These are phyloP conservation scores for Rhinolophus ferrumequinum DNA, from an alignment of 2,113 vertebrate species.

Conservation along the genomic window DNA sequence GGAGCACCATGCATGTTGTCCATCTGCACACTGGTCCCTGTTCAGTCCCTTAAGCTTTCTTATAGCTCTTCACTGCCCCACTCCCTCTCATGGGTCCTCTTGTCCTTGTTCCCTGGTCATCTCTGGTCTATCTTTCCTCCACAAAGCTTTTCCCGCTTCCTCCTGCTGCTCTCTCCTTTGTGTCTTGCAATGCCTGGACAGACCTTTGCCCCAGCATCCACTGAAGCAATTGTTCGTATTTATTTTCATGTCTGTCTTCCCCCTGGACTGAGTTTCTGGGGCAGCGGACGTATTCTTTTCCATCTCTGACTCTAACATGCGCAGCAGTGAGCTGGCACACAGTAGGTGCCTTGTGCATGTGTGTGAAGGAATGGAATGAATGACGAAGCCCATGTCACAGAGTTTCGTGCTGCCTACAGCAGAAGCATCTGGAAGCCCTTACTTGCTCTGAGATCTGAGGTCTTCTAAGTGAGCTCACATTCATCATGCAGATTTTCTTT, in stretches of 20 bases:
- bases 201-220: neutral
- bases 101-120: neutral
- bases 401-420: constrained; percentile 65
- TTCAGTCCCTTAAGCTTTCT: neutral
- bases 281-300: neutral
- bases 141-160: neutral
- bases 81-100: neutral
- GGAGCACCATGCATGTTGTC: accelerated
- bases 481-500: constrained; percentile 74
- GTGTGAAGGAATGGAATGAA: neutral
- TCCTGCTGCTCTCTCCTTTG: neutral
- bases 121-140: neutral
- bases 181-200: neutral
- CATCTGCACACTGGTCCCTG: accelerated
- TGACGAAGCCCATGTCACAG: constrained; percentile 55
- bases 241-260: neutral
- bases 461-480: constrained; percentile 52
- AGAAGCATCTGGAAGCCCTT: constrained; percentile 65
- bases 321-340: accelerated
- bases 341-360: neutral
- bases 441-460: constrained; percentile 61
- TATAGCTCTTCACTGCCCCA: accelerated
- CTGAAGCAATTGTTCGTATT: neutral
- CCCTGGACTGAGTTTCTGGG: neutral
- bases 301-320: neutral